Conservation (phyloP, 1,140 invertebrate species). For the Drosophila saltans region DNA sequence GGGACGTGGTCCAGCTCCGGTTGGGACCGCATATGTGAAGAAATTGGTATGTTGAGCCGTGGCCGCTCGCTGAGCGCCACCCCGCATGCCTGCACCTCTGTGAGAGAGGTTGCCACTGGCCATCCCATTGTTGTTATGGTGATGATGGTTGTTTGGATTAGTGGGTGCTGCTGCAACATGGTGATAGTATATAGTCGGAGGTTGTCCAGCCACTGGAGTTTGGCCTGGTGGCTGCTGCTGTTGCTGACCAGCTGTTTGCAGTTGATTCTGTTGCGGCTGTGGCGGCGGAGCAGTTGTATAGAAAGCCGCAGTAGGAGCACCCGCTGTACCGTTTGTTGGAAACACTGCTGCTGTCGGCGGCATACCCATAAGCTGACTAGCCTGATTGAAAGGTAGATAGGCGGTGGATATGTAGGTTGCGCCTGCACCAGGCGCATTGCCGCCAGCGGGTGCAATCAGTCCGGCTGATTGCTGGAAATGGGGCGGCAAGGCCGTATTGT, state of each 20-base stretch:
- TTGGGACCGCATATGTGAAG: slow-evolving; percentile 39
- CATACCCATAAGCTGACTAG: slow-evolving; percentile 44
- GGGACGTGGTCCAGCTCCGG: slow-evolving; percentile 40
- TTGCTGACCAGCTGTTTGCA: slow-evolving; percentile 38
- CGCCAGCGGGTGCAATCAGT: slow-evolving; percentile 54
- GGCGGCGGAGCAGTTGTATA: slow-evolving; percentile 30
- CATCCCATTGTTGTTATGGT: slow-evolving; percentile 19
- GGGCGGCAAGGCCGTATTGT: slow-evolving; percentile 46
- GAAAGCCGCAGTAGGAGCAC: slow-evolving; percentile 30
- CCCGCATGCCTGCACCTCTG: slow-evolving; percentile 39
- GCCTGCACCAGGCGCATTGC: slow-evolving; percentile 28
- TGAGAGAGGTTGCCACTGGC: slow-evolving; percentile 26
- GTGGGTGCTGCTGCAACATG: slow-evolving; percentile 22
- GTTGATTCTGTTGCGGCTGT: slow-evolving; percentile 48
- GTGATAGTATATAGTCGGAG: slow-evolving; percentile 38
- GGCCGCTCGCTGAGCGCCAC: slow-evolving; percentile 40
- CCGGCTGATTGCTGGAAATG: slow-evolving; percentile 64
- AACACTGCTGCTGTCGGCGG: slow-evolving; percentile 47
- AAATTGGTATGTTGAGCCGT: slow-evolving; percentile 53
- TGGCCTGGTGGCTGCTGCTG: slow-evolving; percentile 27
- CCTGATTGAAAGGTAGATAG: slow-evolving; percentile 55
- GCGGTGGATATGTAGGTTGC: slow-evolving; percentile 44
- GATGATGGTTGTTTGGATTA: slow-evolving; percentile 8
- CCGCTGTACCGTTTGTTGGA: slow-evolving; percentile 40
- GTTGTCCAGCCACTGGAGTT: slow-evolving; percentile 21